Conservation (phyloP, 1,140 invertebrate species). For the Drosophila littoralis region DNA sequence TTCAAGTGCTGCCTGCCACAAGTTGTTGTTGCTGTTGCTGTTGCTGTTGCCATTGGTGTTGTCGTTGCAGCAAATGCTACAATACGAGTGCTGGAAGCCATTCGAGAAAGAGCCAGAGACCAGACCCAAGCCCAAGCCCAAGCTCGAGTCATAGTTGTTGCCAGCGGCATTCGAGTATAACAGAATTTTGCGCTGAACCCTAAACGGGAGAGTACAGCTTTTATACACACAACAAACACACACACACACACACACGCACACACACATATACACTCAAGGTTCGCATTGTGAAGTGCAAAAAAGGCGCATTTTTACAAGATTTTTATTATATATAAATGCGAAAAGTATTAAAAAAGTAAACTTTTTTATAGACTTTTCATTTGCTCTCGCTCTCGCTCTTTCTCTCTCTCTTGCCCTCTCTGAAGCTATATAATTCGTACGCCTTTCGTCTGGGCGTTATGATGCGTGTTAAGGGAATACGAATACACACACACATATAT, state of each 20-base stretch:
- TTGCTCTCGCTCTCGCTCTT: constrained; percentile 32
- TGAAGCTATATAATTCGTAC: constrained; percentile 57
- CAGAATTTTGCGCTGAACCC: constrained; percentile 77
- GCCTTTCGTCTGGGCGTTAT: constrained; percentile 75
- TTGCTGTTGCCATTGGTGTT: constrained; percentile 10
- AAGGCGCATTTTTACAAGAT: constrained; percentile 82
- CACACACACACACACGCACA: constrained; percentile 24
- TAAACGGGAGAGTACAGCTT: constrained; percentile 45
- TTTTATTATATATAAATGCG: constrained; percentile 81
- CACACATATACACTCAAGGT: neutral
- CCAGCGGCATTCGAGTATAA: constrained; percentile 61
- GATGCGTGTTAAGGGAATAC: constrained; percentile 76
- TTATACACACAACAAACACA: constrained; percentile 27
- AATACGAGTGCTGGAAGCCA: constrained; percentile 44
- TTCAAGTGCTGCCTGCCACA: constrained; percentile 66
- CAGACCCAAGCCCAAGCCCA: constrained; percentile 9
- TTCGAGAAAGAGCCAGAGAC: neutral
- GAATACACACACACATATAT: constrained; percentile 3
- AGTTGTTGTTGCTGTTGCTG: constrained; percentile 53
- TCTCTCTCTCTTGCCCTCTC: constrained; percentile 1
- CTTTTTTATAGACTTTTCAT: constrained; percentile 82
- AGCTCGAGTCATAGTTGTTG: constrained; percentile 47
- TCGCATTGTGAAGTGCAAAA: constrained; percentile 76
- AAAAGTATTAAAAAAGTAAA: constrained; percentile 83
- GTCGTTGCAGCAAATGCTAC: constrained; percentile 43